Evolutionary conservation across 92 coral and sea anemone species (phyloP).

Genomic region (Epizoanthus scotinus): DNA sequence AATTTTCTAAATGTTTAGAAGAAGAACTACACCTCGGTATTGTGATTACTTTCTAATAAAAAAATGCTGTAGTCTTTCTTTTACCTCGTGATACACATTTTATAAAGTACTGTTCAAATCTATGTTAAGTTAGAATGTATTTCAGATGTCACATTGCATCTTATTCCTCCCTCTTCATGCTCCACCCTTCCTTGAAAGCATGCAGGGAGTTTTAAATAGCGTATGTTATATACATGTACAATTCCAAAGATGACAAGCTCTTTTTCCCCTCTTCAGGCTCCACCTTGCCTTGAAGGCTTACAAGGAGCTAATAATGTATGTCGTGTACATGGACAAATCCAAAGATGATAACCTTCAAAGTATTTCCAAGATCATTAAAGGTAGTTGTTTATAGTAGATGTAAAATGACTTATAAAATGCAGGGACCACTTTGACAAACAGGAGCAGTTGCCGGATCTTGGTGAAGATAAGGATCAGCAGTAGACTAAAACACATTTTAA

Average conservation of each 20-base stretch:
- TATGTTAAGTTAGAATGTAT: neutral
- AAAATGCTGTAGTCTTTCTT: too few species aligned
- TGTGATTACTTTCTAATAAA: too few species aligned
- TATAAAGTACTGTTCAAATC: neutral
- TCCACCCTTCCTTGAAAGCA: constrained; percentile 93
- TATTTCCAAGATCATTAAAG: constrained; percentile 92
- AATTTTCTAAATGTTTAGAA: too few species aligned
- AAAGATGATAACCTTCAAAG: constrained; percentile 63
- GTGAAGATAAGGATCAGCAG: too few species aligned
- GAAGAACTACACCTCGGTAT: too few species aligned
- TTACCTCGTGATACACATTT: neutral
- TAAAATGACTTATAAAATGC: neutral
- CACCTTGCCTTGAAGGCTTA: constrained; percentile 95
- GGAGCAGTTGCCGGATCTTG: too few species aligned
- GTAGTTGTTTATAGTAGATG: constrained; percentile 44
- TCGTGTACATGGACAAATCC: constrained; percentile 71
- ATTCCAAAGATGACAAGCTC: constrained; percentile 62
- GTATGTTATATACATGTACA: constrained; percentile 74
- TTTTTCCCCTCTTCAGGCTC: constrained; percentile 54
- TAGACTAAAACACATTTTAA: too few species aligned
- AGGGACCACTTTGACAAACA: too few species aligned
- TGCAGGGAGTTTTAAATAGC: constrained; percentile 89
- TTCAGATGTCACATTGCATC: neutral
- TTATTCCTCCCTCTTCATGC: constrained; percentile 48
- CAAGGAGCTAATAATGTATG: constrained; percentile 88